These are phyloP conservation scores for Dorcus parallelipipedus DNA, from an alignment of 2,888 invertebrate species.

Conservation along the genomic window DNA sequence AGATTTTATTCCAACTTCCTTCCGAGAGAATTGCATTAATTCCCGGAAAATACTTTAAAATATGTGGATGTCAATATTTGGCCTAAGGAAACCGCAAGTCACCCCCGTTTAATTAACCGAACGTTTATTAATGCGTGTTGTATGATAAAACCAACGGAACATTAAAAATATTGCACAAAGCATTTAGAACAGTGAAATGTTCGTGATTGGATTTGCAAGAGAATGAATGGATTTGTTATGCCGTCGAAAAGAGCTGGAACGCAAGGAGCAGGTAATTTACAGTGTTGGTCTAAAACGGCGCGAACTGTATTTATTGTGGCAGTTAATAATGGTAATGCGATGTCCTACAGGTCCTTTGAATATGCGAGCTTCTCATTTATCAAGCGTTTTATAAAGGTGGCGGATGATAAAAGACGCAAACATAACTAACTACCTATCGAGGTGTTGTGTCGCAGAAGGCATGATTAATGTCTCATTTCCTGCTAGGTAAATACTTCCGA, in stretches of 20 bases:
- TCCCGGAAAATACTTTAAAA: background rate
- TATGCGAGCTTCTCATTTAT: conserved; percentile 3
- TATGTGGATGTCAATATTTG: background rate
- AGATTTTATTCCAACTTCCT: no score
- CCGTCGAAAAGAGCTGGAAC: background rate
- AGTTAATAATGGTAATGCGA: conserved; percentile 15
- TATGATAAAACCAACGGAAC: background rate
- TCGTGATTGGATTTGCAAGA: background rate
- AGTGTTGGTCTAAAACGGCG: background rate
- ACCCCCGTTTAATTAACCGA: background rate
- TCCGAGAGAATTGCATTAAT: background rate
- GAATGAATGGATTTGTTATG: background rate
- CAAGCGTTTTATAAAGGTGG: background rate
- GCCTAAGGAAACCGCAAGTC: background rate
- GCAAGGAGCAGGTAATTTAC: background rate
- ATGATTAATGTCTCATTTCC: conserved; percentile 31
- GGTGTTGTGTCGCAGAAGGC: conserved; percentile 7
- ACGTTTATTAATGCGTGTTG: background rate
- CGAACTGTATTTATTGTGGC: conserved; percentile 6
- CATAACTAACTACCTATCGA: background rate
- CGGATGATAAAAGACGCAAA: background rate
- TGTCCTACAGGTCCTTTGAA: conserved; percentile 15
- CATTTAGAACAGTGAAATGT: background rate
- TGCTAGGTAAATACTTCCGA: conserved; percentile 24
- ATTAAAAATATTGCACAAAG: background rate